Evolutionary conservation across 1,140 invertebrate species (phyloP).

Genomic region (Mya arenaria): DNA sequence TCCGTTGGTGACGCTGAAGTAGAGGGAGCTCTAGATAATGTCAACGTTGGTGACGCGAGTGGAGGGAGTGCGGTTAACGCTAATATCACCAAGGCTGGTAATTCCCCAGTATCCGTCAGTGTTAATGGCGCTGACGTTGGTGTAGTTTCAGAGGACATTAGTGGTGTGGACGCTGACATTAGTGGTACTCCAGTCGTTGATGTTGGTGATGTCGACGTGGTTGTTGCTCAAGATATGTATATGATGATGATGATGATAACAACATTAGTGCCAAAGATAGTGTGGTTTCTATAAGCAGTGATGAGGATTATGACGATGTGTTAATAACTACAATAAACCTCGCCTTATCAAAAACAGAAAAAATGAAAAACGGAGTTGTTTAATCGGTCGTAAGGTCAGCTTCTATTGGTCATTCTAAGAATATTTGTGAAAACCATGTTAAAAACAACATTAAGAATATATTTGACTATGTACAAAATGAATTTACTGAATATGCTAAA

Average conservation of each 20-base stretch:
- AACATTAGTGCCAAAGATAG: background rate
- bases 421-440: background rate
- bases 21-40: too few species aligned
- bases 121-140: background rate
- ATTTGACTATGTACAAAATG: background rate
- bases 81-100: too few species aligned
- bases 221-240: background rate
- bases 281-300: background rate
- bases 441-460: background rate
- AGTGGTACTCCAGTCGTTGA: background rate
- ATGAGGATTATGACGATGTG: background rate
- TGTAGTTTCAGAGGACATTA: background rate
- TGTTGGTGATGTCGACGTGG: background rate
- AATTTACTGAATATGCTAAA: background rate
- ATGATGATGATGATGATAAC: background rate
- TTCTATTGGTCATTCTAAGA: constrained; percentile 9
- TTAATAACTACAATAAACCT: background rate
- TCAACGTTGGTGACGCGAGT: too few species aligned
- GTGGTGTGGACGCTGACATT: background rate
- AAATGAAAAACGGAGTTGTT: background rate
- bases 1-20: too few species aligned
- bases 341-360: constrained; percentile 1
- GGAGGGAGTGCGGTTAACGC: too few species aligned
- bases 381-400: background rate
- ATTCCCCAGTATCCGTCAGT: too few species aligned